Conservation (phyloP, 2,888 invertebrate species). For the Brenthis daphne region DNA sequence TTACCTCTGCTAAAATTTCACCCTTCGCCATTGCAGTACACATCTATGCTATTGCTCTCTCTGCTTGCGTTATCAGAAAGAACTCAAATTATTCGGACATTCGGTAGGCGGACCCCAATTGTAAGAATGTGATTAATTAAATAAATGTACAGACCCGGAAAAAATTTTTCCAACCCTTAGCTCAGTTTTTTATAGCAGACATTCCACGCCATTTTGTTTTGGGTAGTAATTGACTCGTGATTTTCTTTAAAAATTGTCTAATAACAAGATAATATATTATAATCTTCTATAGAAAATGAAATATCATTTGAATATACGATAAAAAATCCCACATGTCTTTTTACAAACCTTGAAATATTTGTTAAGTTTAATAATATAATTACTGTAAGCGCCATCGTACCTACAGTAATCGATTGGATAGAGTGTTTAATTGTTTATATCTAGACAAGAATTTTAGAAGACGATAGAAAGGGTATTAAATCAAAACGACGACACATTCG, state of each 20-base stretch:
- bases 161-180: conserved; percentile 76
- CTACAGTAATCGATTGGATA: conserved; percentile 59
- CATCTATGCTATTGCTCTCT: not conserved
- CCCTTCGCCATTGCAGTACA: not conserved
- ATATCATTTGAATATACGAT: conserved; percentile 13
- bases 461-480: conserved; percentile 58
- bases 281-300: conserved; percentile 27
- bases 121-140: conserved; percentile 82
- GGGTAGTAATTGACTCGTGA: conserved; percentile 75
- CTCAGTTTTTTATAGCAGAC: conserved; percentile 69
- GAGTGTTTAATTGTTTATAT: conserved; percentile 36
- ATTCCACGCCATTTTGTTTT: conserved; percentile 69
- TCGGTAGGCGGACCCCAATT: conserved; percentile 69
- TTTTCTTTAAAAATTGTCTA: conserved; percentile 61
- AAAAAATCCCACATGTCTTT: conserved; percentile 23
- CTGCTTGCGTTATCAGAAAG: conserved; percentile 42
- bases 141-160: conserved; percentile 75
- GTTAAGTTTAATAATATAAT: conserved; percentile 29
- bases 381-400: conserved; percentile 42
- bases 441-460: conserved; percentile 39
- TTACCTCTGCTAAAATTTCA: too few relatives aligned
- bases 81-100: conserved; percentile 72
- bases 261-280: conserved; percentile 43
- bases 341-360: conserved; percentile 11
- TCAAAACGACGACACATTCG: conserved; percentile 59